phyloP scores from a whole-genome alignment of 1,140 invertebrate species.

The Dendroctonus valens region DNA sequence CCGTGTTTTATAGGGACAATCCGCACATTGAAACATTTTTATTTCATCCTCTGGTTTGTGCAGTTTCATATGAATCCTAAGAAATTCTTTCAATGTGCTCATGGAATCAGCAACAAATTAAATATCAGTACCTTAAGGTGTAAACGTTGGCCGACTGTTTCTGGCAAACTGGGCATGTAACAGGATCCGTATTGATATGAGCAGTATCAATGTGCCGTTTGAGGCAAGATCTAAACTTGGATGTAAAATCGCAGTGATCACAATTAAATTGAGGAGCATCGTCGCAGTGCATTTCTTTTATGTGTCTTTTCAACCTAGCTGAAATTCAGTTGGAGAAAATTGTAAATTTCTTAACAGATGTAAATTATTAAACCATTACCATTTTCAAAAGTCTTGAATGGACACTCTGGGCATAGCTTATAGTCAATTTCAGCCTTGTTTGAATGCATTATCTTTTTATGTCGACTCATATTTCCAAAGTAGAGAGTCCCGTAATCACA shows the following conservation, averaged over 20 bases:
- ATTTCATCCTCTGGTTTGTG: conserved; percentile 12
- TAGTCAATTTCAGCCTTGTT: conserved; percentile 18
- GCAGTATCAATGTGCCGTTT: conserved; percentile 19
- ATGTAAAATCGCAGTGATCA: conserved; percentile 15
- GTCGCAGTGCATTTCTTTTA: conserved; percentile 18
- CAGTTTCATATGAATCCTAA: conserved; percentile 21
- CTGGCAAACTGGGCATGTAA: conserved; percentile 13
- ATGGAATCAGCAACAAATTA: not conserved
- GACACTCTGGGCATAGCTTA: conserved; percentile 11
- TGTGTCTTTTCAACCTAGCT: conserved; percentile 21
- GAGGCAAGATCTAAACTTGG: conserved; percentile 21
- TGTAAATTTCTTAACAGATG: not conserved
- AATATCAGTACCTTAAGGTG: conserved; percentile 11
- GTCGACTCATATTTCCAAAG: conserved; percentile 18
- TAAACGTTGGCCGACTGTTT: conserved; percentile 22
- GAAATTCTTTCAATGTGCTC: not conserved
- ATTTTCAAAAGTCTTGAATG: conserved; percentile 23
- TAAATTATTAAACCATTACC: conserved; percentile 2
- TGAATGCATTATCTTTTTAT: conserved; percentile 17
- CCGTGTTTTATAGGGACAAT: conserved; percentile 15
- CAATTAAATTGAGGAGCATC: conserved; percentile 22
- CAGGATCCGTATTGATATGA: conserved; percentile 16
- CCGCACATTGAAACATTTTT: conserved; percentile 19
- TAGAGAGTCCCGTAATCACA: conserved; percentile 13
- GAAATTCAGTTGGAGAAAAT: conserved; percentile 9